phyloP scores from a whole-genome alignment of 2,888 invertebrate genomes.

The Limenitis camilla region DNA sequence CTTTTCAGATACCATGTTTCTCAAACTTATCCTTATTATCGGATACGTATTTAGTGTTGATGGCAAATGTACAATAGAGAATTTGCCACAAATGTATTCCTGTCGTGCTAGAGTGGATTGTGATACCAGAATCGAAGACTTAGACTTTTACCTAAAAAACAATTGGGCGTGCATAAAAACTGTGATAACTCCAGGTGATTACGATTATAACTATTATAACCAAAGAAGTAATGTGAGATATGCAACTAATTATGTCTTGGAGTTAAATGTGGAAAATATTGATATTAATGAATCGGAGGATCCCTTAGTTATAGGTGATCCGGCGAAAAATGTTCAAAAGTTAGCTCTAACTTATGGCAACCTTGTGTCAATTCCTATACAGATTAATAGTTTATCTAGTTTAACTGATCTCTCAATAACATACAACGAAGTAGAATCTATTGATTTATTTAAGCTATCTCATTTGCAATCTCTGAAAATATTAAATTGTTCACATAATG shows the following conservation, averaged over 20 bases:
- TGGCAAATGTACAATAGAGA: background rate
- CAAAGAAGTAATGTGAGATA: background rate
- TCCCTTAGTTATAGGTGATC: background rate
- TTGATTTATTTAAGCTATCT: conserved; percentile 4
- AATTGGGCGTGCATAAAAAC: conserved; percentile 7
- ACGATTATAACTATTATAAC: background rate
- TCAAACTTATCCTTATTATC: background rate
- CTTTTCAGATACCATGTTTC: conserved; percentile 6
- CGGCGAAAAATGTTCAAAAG: background rate
- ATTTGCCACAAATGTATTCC: background rate
- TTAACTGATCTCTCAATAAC: conserved; percentile 7
- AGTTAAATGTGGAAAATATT: conserved; percentile 2
- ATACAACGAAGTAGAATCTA: conserved; percentile 7
- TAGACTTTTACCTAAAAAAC: background rate
- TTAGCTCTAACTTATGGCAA: conserved; percentile 9
- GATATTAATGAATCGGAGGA: conserved; percentile 6
- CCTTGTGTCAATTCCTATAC: conserved; percentile 5
- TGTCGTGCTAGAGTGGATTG: conserved; percentile 6
- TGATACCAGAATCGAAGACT: background rate
- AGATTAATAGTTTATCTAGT: conserved; percentile 2
- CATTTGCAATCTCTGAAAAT: background rate
- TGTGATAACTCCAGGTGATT: too few relatives aligned
- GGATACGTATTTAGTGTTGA: background rate
- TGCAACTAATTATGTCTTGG: background rate
- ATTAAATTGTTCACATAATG: conserved; percentile 15